Base-by-base conservation (phyloP, 2,113 vertebrate genomes). In the Neoarius graeffei region DNA sequence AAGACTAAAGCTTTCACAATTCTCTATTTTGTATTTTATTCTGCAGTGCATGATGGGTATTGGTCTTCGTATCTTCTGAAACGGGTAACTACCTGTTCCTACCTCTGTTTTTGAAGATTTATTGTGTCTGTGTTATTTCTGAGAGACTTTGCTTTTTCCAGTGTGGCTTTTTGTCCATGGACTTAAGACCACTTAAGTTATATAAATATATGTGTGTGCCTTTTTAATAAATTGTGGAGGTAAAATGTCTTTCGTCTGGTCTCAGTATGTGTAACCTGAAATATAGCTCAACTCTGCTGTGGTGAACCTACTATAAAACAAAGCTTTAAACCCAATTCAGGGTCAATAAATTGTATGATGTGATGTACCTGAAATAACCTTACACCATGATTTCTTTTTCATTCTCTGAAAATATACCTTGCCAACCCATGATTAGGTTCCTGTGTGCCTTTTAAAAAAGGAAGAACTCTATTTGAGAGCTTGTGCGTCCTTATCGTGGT, bases 201-300 rank as follows among this genome's bases (percentile, higher is more conserved):
- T 35, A 35, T 35, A 35, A 35, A 35, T 35, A 35, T 35, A 35
- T 35, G 35, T 35, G 35, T 35, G 35, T 35, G 35, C 35, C 93
- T 94, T 95, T 95, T 88, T 89, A 87, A 87, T 85, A 85, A 92
- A 93, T 92, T 93, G 94, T 91, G 80, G 42, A 20, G 15, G 92
- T 42, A 91, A 92, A 90, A 93, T 92, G 86, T 92, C 92, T 93
- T 94, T 89, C 92, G 93, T 91, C 92, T 64, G 35, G 42, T 42
- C 73, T 64, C 71, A 27, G 13, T 27, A n/a, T 66, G n/a, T 54
- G 17, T 56, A 9, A 4, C 23, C 14, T 77, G 42, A 54, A 79
- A 79, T 66, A 23, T 64, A 27, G 56, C 81, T 54, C 83, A 54
- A 84, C 81, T 57, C 89, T 30, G 62, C 54, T 89, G 85, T 23